phyloP scores from a whole-genome alignment of 2,797 vertebrate genomes.

The Eulemur coronatus region DNA sequence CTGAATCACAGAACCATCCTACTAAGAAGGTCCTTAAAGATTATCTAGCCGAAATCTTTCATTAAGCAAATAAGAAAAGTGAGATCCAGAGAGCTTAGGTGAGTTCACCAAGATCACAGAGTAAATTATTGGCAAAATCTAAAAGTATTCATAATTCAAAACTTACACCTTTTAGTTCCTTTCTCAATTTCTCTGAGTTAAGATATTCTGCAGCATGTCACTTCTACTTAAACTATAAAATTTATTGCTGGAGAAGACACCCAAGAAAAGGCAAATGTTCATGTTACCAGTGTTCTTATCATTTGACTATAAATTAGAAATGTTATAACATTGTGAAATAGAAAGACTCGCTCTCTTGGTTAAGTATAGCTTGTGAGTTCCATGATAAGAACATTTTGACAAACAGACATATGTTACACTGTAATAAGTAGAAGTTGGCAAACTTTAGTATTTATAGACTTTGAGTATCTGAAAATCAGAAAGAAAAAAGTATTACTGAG shows the following conservation, averaged over 20 bases:
- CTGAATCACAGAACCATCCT: neutral
- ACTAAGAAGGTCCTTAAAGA: neutral
- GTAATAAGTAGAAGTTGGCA: neutral
- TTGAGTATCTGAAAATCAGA: neutral
- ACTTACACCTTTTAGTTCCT: neutral
- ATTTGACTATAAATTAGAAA: neutral
- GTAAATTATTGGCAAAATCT: neutral
- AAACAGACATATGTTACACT: neutral
- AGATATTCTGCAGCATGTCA: neutral
- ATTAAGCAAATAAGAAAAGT: neutral
- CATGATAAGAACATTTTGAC: neutral
- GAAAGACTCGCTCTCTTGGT: neutral
- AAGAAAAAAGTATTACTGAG: neutral
- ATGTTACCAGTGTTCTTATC: neutral
- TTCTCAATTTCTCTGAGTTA: neutral
- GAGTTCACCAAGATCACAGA: neutral
- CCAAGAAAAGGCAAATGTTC: neutral
- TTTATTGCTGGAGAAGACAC: neutral
- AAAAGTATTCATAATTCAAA: conserved; percentile 31
- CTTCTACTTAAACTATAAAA: neutral
- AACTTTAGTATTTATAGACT: neutral
- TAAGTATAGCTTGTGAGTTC: neutral
- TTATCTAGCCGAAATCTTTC: neutral
- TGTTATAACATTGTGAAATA: neutral
- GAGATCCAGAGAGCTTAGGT: neutral